phyloP scores from a whole-genome alignment of 2,888 invertebrate species.

The Limnephilus lunatus region DNA sequence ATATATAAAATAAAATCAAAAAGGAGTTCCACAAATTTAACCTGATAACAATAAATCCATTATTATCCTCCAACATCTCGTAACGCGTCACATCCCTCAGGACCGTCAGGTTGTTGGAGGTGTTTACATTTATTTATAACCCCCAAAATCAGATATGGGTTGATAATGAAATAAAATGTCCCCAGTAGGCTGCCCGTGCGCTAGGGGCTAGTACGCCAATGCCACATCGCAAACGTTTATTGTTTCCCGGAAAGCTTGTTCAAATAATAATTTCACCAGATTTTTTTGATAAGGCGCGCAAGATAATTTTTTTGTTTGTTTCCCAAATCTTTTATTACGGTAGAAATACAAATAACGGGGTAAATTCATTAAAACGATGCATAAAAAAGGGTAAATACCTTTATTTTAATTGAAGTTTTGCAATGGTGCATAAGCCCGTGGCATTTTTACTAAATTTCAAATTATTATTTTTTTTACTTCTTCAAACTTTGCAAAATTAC shows the following conservation, averaged over 20 bases:
- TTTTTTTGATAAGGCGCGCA: neutral
- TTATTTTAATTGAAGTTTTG: neutral
- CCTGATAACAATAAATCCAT: too few species aligned
- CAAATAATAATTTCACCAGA: neutral
- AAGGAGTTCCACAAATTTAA: too few species aligned
- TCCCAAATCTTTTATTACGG: neutral
- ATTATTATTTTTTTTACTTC: too few species aligned
- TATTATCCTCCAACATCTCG: neutral
- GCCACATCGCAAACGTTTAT: neutral
- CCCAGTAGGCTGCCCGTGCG: neutral
- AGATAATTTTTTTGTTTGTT: neutral
- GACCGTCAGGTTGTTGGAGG: neutral
- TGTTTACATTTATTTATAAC: constrained; percentile 21
- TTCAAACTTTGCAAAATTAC: too few species aligned
- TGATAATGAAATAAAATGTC: constrained; percentile 14
- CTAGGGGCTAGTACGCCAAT: neutral
- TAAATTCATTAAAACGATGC: neutral
- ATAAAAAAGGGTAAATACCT: neutral
- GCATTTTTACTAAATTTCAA: neutral
- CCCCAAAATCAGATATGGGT: constrained; percentile 17
- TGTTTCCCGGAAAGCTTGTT: neutral
- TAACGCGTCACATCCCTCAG: constrained; percentile 2
- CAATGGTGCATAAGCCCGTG: neutral
- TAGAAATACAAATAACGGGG: neutral
- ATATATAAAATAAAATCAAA: too few species aligned